A percentile compares a stretch with the other conserved stretches of the same genome.
phyloP scores from a whole-genome alignment of 2,113 vertebrate genomes.

The Sinocyclocheilus anshuiensis region DNA sequence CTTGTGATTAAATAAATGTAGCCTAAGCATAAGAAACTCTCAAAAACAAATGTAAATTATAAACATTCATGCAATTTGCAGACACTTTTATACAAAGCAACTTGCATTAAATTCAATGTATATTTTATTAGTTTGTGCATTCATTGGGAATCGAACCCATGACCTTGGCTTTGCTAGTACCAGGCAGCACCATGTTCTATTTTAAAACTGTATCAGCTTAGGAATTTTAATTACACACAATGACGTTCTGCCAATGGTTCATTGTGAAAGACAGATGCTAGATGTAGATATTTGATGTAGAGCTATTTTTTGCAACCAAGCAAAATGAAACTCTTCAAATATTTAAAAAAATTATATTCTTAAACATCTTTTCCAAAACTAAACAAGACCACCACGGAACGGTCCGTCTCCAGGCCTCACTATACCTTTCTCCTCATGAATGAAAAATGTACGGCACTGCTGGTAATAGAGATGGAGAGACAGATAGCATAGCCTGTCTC shows the following conservation, averaged over 20 bases:
- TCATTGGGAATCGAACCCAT: not conserved
- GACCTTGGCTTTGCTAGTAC: not conserved
- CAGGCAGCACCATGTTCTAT: no score
- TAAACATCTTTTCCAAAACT: slow-evolving; percentile 5
- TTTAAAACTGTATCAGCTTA: no score
- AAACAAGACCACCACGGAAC: not conserved
- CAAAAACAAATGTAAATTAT: no score
- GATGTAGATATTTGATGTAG: no score
- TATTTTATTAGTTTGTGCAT: not conserved
- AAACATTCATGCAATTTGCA: not conserved
- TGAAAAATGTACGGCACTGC: not conserved
- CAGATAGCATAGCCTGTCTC: slow-evolving; percentile 60
- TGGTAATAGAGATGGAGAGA: slow-evolving; percentile 23
- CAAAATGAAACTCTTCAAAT: not conserved
- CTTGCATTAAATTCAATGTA: not conserved
- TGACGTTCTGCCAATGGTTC: no score
- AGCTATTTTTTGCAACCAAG: not conserved
- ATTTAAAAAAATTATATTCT: not conserved
- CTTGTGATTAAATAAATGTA: no score
- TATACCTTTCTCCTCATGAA: not conserved
- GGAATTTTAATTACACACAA: no score
- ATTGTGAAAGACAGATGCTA: no score
- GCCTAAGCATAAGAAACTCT: no score
- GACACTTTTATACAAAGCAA: not conserved
- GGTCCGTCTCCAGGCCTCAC: not conserved